phyloP scores from a whole-genome alignment of 2,113 vertebrate genomes.

The Camelus dromedarius region DNA sequence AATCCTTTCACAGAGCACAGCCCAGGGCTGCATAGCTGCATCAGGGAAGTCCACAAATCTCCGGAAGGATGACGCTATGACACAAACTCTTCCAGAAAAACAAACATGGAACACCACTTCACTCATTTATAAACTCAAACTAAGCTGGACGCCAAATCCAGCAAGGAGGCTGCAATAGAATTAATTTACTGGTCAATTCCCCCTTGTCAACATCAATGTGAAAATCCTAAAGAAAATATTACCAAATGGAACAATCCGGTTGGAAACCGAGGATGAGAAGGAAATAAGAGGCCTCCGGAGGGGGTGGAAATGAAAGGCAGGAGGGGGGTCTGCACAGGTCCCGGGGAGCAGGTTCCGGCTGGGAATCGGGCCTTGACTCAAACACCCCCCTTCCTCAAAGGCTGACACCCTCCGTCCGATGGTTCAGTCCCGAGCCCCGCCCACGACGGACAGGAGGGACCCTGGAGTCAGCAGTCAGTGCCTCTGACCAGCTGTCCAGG shows the following conservation, averaged over 20 bases:
- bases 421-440: neutral
- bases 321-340: neutral
- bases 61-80: neutral
- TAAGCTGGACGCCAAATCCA: neutral
- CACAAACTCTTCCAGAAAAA: neutral
- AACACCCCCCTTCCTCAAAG: too few species aligned
- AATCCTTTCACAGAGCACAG: neutral
- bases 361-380: neutral
- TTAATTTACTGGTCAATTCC: too few species aligned
- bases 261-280: neutral
- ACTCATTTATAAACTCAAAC: neutral
- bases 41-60: neutral
- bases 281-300: neutral
- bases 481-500: too few species aligned
- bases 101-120: neutral
- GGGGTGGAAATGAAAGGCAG: neutral
- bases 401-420: too few species aligned
- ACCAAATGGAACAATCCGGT: rapidly evolving
- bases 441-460: neutral
- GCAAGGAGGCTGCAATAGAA: too few species aligned
- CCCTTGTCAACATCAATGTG: neutral
- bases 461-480: neutral
- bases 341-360: neutral
- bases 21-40: neutral
- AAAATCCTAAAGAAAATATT: neutral